Conservation (phyloP, 2,888 invertebrate genomes). For the Lycocerus yunnanus region DNA sequence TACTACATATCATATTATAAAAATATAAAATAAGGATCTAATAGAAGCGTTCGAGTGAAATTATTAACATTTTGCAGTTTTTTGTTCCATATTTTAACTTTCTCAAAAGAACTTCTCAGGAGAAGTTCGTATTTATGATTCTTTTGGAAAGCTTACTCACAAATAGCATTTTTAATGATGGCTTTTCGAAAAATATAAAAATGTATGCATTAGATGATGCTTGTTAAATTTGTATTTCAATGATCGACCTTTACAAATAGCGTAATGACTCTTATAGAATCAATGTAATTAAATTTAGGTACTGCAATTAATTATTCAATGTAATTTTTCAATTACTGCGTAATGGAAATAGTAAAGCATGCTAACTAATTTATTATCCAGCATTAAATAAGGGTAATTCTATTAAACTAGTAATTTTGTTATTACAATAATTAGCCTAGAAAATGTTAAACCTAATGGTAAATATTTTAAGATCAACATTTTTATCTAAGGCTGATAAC, state of each 20-base stretch:
- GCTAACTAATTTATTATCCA: not conserved
- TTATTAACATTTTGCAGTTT: not conserved
- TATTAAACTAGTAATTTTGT: not conserved
- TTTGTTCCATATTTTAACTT: not conserved
- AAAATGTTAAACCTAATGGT: not conserved
- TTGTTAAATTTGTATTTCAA: not conserved
- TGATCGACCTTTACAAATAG: not conserved
- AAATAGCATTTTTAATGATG: not conserved
- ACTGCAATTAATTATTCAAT: not conserved
- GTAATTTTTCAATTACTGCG: not conserved
- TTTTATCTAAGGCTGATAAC: conserved; percentile 13
- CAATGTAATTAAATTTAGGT: not conserved
- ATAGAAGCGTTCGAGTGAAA: not conserved
- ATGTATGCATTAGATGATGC: not conserved
- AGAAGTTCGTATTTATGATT: not conserved
- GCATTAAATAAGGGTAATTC: not conserved
- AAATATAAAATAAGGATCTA: not conserved
- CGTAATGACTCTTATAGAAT: not conserved
- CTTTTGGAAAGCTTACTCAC: not conserved
- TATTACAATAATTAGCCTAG: not conserved
- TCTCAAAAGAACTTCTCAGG: not conserved
- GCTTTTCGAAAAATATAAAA: not conserved
- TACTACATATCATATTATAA: not conserved
- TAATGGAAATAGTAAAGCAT: not conserved
- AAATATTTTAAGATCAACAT: not conserved